A percentile compares a stretch with the other conserved stretches of the same genome.
phyloP scores from a whole-genome alignment of 2,113 vertebrate genomes.

The Entelurus aequoreus region DNA sequence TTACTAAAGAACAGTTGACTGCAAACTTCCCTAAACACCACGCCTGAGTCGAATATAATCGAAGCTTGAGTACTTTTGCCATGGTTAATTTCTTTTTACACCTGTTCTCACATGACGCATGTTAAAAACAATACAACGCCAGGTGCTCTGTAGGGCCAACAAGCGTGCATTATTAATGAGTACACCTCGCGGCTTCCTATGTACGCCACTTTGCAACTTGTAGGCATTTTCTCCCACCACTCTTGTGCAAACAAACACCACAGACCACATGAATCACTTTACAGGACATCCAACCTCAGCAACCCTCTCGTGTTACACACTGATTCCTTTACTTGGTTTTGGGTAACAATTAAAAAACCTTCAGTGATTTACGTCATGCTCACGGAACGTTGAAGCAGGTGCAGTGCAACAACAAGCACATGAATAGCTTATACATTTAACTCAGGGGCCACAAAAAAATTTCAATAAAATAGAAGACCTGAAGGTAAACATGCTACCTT shows the following conservation, averaged over 20 bases:
- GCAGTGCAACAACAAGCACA: neutral
- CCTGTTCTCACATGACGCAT: too few relatives aligned
- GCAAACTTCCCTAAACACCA: too few relatives aligned
- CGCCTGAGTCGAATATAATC: too few relatives aligned
- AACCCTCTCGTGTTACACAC: neutral
- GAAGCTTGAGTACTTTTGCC: too few relatives aligned
- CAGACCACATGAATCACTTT: constrained; percentile 23
- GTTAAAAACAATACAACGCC: constrained; percentile 1
- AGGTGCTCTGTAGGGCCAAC: constrained; percentile 47
- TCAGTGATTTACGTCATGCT: neutral
- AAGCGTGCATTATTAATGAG: constrained; percentile 57
- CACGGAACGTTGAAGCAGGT: neutral
- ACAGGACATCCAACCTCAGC: constrained; percentile 20
- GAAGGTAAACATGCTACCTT: too few relatives aligned
- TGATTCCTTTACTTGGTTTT: neutral
- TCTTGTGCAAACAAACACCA: constrained; percentile 53
- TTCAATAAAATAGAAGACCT: too few relatives aligned
- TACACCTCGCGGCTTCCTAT: constrained; percentile 32
- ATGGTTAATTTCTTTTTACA: too few relatives aligned
- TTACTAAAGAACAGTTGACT: too few relatives aligned
- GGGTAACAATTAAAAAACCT: neutral
- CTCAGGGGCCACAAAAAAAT: neutral
- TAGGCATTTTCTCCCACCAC: constrained; percentile 54
- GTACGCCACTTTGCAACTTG: constrained; percentile 57
- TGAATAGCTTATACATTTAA: neutral